Evolutionary conservation across 2,797 vertebrate genomes (phyloP).

Genomic region (Hoplostethus mediterraneus): DNA sequence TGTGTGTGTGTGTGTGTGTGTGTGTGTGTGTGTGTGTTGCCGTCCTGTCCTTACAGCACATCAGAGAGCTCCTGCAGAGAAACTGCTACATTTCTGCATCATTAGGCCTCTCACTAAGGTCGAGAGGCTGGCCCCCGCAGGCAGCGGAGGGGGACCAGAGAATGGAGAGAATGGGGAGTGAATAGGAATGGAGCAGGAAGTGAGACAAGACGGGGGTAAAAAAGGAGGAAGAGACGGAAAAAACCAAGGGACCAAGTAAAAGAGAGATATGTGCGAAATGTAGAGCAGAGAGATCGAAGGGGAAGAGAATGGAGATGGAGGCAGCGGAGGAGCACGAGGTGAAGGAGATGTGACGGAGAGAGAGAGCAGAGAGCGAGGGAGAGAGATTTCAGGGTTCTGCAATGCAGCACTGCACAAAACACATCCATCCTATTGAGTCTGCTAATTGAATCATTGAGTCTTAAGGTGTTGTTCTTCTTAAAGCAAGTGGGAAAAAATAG

Average conservation of each 20-base stretch:
- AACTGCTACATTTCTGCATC: slow-evolving; percentile 68
- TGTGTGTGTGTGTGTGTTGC: slow-evolving; percentile 15
- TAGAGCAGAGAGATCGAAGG: not conserved
- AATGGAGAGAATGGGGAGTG: slow-evolving; percentile 40
- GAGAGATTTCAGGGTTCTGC: not conserved
- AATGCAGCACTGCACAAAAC: slow-evolving; percentile 7
- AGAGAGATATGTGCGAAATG: slow-evolving; percentile 11
- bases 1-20: not conserved
- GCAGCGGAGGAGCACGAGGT: not conserved
- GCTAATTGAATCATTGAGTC: not conserved
- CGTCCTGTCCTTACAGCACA: slow-evolving; percentile 52
- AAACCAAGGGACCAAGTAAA: slow-evolving; percentile 16
- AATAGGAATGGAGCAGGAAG: slow-evolving; percentile 33
- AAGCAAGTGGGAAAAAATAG: slow-evolving; percentile 17
- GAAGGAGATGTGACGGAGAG: not conserved
- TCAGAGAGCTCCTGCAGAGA: slow-evolving; percentile 57
- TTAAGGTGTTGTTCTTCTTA: slow-evolving; percentile 4
- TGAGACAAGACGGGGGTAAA: slow-evolving; percentile 27
- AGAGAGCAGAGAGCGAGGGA: slow-evolving; percentile 6
- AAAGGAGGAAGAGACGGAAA: slow-evolving; percentile 30
- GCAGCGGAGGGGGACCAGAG: slow-evolving; percentile 49
- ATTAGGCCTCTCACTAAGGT: slow-evolving; percentile 68
- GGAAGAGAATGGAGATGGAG: not conserved
- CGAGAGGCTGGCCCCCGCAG: slow-evolving; percentile 43
- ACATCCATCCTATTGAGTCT: not conserved